Conservation (phyloP, 2,888 invertebrate species). For the Elegia similella region DNA sequence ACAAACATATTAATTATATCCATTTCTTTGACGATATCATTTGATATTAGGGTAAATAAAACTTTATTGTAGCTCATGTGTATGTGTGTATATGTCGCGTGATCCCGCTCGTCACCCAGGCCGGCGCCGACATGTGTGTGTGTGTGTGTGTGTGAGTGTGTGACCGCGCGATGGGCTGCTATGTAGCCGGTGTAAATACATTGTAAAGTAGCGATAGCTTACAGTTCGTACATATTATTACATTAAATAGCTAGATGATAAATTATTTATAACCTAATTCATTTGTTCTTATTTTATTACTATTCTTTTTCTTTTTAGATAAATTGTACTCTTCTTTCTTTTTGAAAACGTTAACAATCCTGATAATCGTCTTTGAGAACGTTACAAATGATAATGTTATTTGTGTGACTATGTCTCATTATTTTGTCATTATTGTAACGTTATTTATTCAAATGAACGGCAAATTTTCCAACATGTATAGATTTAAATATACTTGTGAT, state of each 20-base stretch:
- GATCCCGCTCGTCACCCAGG: too few relatives aligned
- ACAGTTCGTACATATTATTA: conserved; percentile 1
- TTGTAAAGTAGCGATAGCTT: conserved; percentile 22
- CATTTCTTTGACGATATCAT: too few relatives aligned
- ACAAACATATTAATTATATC: too few relatives aligned
- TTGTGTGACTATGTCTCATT: too few relatives aligned
- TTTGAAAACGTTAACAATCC: not conserved
- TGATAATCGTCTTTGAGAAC: not conserved
- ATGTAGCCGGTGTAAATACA: conserved; percentile 19
- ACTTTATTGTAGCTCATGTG: too few relatives aligned
- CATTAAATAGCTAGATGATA: not conserved
- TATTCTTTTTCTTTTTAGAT: too few relatives aligned
- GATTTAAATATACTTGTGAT: conserved; percentile 22
- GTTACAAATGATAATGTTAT: not conserved
- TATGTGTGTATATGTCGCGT: too few relatives aligned
- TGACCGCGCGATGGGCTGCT: conserved; percentile 7
- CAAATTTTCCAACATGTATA: conserved; percentile 19
- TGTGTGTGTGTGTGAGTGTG: not conserved
- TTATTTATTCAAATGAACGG: not conserved
- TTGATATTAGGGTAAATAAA: too few relatives aligned
- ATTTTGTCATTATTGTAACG: too few relatives aligned
- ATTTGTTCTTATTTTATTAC: not conserved
- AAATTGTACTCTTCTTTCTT: too few relatives aligned
- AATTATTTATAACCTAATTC: not conserved
- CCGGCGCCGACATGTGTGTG: not conserved